These are phyloP conservation scores for Poecile atricapillus DNA, from an alignment of 2,113 vertebrate genomes.

Conservation along the genomic window DNA sequence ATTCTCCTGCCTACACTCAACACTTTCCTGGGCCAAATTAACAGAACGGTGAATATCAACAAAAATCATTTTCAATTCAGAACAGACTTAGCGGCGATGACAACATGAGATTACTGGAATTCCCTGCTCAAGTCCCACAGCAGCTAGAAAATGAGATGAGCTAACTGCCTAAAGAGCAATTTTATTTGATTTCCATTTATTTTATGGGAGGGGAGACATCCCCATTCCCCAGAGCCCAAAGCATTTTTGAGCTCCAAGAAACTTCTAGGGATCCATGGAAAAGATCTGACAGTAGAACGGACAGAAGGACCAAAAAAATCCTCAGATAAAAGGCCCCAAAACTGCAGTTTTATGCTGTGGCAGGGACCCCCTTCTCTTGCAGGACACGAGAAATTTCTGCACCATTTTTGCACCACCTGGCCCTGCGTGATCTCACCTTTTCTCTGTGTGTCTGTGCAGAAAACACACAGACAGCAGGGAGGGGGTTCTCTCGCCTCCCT, in stretches of 20 bases:
- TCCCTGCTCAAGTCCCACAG: neutral
- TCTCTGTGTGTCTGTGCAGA: neutral
- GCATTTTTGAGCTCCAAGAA: neutral
- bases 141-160: neutral
- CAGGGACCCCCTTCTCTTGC: neutral
- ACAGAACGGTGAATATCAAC: neutral
- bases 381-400: neutral
- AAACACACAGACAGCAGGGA: conserved; percentile 6
- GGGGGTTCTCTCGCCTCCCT: neutral
- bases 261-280: neutral
- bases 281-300: neutral
- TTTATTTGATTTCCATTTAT: neutral
- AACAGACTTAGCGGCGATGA: neutral
- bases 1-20: neutral
- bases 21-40: neutral
- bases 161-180: neutral
- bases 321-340: neutral
- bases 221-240: neutral
- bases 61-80: neutral
- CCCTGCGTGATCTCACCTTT: neutral
- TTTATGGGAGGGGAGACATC: neutral
- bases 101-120: neutral
- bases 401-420: neutral
- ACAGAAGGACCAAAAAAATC: neutral
- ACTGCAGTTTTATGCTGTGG: neutral